Evolutionary conservation across 2,888 invertebrate genomes (phyloP), one percentile per base, ranked within the genome.

Genomic region (Metellina segmentata): DNA sequence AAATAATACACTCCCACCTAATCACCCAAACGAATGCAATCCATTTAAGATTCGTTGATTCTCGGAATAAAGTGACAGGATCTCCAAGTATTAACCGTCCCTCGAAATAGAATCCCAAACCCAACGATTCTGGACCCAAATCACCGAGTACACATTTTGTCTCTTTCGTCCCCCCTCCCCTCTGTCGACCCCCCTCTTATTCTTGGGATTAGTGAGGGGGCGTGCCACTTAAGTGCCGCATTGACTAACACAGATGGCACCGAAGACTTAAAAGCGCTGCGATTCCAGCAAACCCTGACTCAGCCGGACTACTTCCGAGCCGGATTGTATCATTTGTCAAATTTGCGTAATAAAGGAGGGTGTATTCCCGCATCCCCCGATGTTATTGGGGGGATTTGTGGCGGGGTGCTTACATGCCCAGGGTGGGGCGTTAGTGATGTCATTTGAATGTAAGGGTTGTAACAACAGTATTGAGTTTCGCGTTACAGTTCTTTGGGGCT

Each of bases 321-420:
- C 51, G 86, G 74, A 70, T 70, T n/a, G 77, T 81, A 86, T 90
- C 90, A 77, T 90, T 90, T 90, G 90, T 86, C 86, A 81, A 81
- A 90, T 90, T 90, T 90, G 86, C 86, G 72, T 85, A 90, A 90
- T 90, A 90, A 90, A 90, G 51, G 86, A 51, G n/a, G 77, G 74
- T 13, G 72, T 48, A 74, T 19, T 51, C n/a, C 77, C n/a, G 61
- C 34, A 49, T 20, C 16, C 48, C 20, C 71, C 13, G 51, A 79
- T 87, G 87, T 72, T 87, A 61, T 53, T 52, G 61, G 79, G 34
- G n/a, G 78, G 87, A 79, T 79, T 87, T 79, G 87, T 52, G 71
- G 78, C 51, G 34, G 78, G 77, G 34, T 74, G 51, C 9, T n/a
- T 70, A 7, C 49, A 8, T 9, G 6, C 49, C 7, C 48, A 53